Evolutionary conservation across 2,797 vertebrate genomes (phyloP).

Genomic region (Chelon labrosus): DNA sequence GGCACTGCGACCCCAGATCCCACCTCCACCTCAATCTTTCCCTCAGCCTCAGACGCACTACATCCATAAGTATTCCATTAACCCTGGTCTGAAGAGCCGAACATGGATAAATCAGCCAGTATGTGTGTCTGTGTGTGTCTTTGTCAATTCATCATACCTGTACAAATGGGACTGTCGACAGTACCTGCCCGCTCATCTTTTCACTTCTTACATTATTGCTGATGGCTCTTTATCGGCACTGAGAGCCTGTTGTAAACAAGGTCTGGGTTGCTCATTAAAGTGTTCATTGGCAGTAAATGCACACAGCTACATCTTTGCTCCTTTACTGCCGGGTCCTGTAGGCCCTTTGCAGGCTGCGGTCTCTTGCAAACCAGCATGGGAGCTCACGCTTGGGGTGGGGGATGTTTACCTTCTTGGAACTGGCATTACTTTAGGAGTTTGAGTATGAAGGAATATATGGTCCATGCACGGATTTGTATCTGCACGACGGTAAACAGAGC

Average conservation of each 20-base stretch:
- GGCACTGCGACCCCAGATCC: conserved; percentile 62
- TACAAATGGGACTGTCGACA: conserved; percentile 28
- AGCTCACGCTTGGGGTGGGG: conserved; percentile 5
- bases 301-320: conserved; percentile 13
- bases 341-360: conserved; percentile 35
- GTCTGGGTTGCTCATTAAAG: conserved; percentile 34
- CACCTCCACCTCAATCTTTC: conserved; percentile 72
- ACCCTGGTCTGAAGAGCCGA: conserved; percentile 74
- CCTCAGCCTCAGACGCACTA: conserved; percentile 64
- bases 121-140: conserved; percentile 46
- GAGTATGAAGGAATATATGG: conserved; percentile 37
- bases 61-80: conserved; percentile 84
- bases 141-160: conserved; percentile 32
- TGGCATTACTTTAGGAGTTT: conserved; percentile 36
- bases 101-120: conserved; percentile 63
- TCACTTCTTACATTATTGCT: conserved; percentile 52
- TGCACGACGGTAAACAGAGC: conserved; percentile 15
- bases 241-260: conserved; percentile 65
- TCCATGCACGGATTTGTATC: conserved; percentile 22
- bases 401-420: conserved; percentile 54
- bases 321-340: conserved; percentile 37
- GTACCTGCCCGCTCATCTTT: conserved; percentile 1
- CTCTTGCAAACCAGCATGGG: conserved; percentile 50
- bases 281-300: conserved; percentile 26
- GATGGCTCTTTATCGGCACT: conserved; percentile 42